Base-by-base conservation (phyloP, 2,113 vertebrate species). In the Astur gentilis region DNA sequence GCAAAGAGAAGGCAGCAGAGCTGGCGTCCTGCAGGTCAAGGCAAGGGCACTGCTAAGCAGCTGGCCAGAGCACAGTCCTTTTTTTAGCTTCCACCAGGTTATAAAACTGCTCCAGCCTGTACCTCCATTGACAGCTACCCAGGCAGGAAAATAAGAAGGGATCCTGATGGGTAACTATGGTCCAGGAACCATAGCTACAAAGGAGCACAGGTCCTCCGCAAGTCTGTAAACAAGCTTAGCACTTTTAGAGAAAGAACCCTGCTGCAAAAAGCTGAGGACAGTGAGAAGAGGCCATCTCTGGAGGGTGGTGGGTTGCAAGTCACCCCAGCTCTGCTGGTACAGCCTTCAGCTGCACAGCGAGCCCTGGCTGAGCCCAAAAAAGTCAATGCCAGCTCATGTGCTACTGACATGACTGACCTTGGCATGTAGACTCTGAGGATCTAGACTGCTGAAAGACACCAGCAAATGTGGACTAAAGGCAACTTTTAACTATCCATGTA, bases 131-230 rank as follows among this genome's bases (percentile, higher is more conserved):
- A 61, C 16, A 90, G 60, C 23, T 60, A 50, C 14, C 9, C 2
- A 1, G 31, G 54, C 16, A 42, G 40, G 34, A 83, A 52, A 73
- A 57, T 12, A 34, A 67, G n/a, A 61, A 62, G 31, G 10, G 23
- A 44, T 61, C 42, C 70, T 4, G 0, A 9, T 0, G 0, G 32
- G 52, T 44, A 77, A 36, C 19, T 21, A 10, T 1, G 0, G 31
- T 62, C 32, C 36, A 45, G 52, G 40, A 83, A 55, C 27, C 4
- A 0, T 2, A 49, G 58, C 54, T 83, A 80, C 50, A 44, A 26
- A 77, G 42, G 49, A 81, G 31, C 54, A 69, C 1, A 2, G 25
- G 29, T 27, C 27, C 34, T 27, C 12, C 49, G 34, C 20, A 34
- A 34, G 25, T 7, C 62, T 9, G 8, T 32, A 29, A 80, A 65